Evolutionary conservation across 2,888 invertebrate genomes (phyloP).

Genomic region (Caenorhabditis panamensis): DNA sequence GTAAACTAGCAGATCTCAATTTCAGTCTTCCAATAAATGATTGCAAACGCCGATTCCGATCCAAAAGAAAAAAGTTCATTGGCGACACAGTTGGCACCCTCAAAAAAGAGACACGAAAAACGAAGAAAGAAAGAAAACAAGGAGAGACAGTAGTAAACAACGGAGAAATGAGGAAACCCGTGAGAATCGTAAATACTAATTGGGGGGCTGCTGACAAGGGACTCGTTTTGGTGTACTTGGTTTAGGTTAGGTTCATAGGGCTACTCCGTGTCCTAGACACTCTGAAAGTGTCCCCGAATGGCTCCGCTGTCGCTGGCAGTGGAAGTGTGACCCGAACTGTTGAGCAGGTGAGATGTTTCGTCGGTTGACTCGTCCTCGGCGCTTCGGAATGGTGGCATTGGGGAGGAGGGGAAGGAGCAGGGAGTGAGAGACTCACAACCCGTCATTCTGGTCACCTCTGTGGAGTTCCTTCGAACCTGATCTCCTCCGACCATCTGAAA

Average conservation of each 20-base stretch:
- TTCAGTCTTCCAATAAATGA: too few relatives aligned
- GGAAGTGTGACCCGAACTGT: constrained; percentile 39
- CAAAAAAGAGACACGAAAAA: constrained; percentile 34
- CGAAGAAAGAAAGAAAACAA: constrained; percentile 8
- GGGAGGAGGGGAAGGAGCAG: constrained; percentile 59
- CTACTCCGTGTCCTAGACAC: constrained; percentile 37
- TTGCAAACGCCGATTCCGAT: too few relatives aligned
- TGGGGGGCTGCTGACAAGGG: constrained; percentile 34
- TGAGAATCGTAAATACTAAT: constrained; percentile 55
- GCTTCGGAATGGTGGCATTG: constrained; percentile 47
- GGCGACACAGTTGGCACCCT: constrained; percentile 40
- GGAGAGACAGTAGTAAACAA: too few relatives aligned
- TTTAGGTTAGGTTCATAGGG: too few relatives aligned
- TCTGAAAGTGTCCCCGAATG: constrained; percentile 56
- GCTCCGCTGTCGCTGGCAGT: constrained; percentile 36
- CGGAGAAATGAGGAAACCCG: too few relatives aligned
- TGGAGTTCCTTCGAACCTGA: constrained; percentile 60
- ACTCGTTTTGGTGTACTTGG: too few relatives aligned
- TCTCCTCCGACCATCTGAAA: constrained; percentile 62
- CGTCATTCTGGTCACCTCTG: constrained; percentile 63
- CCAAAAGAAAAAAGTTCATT: too few relatives aligned
- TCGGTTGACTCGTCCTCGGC: constrained; percentile 56
- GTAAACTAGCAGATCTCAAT: too few relatives aligned
- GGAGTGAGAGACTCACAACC: constrained; percentile 52
- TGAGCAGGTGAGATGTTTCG: constrained; percentile 61